These are phyloP conservation scores for Phasia obesa DNA, from an alignment of 2,888 invertebrate species.

Conservation along the genomic window DNA sequence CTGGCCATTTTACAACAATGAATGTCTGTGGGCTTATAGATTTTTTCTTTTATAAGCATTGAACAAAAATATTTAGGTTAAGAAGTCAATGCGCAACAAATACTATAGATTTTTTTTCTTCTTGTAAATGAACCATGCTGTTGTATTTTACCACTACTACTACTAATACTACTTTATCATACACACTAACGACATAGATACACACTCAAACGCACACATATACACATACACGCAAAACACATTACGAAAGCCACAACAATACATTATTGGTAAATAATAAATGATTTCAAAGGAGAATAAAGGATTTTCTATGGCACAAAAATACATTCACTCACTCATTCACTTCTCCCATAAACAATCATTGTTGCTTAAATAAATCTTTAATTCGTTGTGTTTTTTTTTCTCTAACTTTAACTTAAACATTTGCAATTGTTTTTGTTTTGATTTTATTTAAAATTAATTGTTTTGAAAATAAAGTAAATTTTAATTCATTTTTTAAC, in stretches of 20 bases:
- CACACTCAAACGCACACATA: conserved; percentile 11
- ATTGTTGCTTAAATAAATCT: conserved; percentile 16
- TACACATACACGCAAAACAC: neutral
- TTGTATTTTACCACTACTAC: conserved; percentile 39
- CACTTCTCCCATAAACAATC: neutral
- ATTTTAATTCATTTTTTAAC: conserved; percentile 31
- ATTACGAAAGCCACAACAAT: conserved; percentile 56
- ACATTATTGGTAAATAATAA: conserved; percentile 58
- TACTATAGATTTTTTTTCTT: conserved; percentile 35
- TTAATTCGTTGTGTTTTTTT: conserved; percentile 19
- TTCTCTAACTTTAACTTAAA: neutral
- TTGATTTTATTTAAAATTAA: conserved; percentile 55
- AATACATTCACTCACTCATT: neutral
- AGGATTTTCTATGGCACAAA: conserved; percentile 42
- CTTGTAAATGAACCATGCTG: conserved; percentile 59
- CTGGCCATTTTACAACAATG: neutral
- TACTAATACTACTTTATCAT: conserved; percentile 24
- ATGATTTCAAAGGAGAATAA: conserved; percentile 53
- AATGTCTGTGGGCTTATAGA: neutral
- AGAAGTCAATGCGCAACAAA: conserved; percentile 71
- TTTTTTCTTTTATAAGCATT: conserved; percentile 49
- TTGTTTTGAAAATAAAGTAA: conserved; percentile 54
- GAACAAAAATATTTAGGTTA: conserved; percentile 68
- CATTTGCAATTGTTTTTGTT: neutral
- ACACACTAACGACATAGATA: conserved; percentile 11